Evolutionary conservation across 2,888 invertebrate genomes (phyloP), one percentile per base, ranked within the genome.

Genomic region (Polymixis lichenea): DNA sequence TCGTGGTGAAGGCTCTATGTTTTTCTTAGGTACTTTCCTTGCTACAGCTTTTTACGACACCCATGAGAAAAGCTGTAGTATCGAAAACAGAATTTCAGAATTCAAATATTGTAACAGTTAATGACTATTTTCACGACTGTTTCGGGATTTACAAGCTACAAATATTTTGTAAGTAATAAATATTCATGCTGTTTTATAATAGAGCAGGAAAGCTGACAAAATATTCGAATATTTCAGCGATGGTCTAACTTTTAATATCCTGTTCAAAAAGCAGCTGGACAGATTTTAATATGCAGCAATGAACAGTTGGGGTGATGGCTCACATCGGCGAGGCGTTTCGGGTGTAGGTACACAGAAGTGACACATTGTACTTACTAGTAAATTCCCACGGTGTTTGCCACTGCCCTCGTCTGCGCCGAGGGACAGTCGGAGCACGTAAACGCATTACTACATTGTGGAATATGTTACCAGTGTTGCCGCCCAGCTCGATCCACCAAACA

Each of bases 341-440:
- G 53, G 32, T 32, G 58, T 38, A 68, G 51, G 73, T 60, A 58
- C 58, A 38, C 32, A 22, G n/a, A 43, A 79, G 62, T 58, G 62
- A 64, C 51, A 76, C 72, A 74, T 68, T 75, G 74, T 71, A 51
- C 22, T 60, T 71, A 51, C 22, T 60, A 32, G 61, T 77, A 79
- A 65, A 80, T 83, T 83, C 86, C 72, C 86, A 86, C 88, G 77
- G 66, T 75, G 72, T 43, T 53, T 49, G 43, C 68, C 49, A 61
- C n/a, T 70, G 72, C 61, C 58, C 58, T 69, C 72, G 61, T 56
- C 71, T 72, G 66, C 58, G 32, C 58, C 64, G n/a, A 70, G 51
- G 84, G 86, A 68, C 74, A 88, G 84, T 86, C 88, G n/a, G 76
- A 58, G 77, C 88, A 86, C 88, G 86, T 86, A 81, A 81, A 75